A percentile compares a stretch with the other conserved stretches of the same genome.
phyloP scores from a whole-genome alignment of 2,797 vertebrate genomes.

The Paedocypris micromegethes region DNA sequence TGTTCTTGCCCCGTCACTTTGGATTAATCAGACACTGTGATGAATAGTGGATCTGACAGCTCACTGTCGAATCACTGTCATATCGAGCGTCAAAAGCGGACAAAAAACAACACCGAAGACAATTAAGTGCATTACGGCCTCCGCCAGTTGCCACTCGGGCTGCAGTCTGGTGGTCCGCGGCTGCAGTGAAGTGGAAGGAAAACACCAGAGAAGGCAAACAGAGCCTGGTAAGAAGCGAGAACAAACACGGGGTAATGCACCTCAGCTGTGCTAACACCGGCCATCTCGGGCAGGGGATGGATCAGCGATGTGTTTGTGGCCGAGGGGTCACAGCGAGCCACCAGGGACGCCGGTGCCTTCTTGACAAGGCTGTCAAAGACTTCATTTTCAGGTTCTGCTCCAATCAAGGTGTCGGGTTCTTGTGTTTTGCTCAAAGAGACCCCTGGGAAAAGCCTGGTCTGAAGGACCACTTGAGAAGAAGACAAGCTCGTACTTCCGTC shows the following conservation, averaged over 20 bases:
- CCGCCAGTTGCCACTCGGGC: constrained; percentile 39
- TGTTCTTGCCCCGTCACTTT: constrained; percentile 31
- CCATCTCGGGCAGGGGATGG: constrained; percentile 57
- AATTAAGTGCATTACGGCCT: constrained; percentile 42
- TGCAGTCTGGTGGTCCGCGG: constrained; percentile 26
- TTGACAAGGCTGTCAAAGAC: constrained; percentile 10
- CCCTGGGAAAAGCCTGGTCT: constrained; percentile 32
- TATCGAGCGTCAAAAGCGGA: constrained; percentile 41
- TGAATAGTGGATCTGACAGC: constrained; percentile 34
- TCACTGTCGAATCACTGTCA: constrained; percentile 35
- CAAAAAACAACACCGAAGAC: constrained; percentile 42
- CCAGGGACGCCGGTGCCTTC: constrained; percentile 34
- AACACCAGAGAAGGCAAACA: constrained; percentile 48
- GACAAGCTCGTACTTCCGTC: not conserved
- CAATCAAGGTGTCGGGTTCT: constrained; percentile 42
- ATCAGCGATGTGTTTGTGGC: constrained; percentile 57
- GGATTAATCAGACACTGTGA: constrained; percentile 24
- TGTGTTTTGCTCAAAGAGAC: constrained; percentile 42
- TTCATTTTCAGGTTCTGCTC: constrained; percentile 18
- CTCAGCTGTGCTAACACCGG: constrained; percentile 74
- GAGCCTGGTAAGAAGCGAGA: constrained; percentile 60
- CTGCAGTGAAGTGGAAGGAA: constrained; percentile 43
- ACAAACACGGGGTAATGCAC: constrained; percentile 64
- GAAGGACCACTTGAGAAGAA: constrained; percentile 18
- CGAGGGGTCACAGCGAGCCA: constrained; percentile 15